Conservation (phyloP, 2,113 vertebrate species). For the Tamias sibiricus region DNA sequence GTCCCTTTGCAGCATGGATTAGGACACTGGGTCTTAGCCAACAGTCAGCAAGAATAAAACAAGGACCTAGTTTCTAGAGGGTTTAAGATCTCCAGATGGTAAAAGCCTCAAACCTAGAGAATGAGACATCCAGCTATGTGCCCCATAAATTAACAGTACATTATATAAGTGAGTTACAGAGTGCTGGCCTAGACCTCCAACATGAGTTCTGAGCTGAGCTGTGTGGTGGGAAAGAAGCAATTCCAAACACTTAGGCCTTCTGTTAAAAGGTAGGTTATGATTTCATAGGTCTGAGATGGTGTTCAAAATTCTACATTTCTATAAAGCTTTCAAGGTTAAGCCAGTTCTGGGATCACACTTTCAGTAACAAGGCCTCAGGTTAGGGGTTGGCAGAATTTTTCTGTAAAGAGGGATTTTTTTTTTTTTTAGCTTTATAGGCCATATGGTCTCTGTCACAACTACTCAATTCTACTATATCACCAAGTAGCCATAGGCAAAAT, state of each 20-base stretch:
- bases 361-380: not conserved
- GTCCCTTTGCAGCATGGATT: not conserved
- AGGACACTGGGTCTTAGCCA: not conserved
- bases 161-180: not conserved
- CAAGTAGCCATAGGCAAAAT: not conserved
- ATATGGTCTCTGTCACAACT: not conserved
- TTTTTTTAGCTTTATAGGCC: not conserved
- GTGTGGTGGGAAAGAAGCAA: not conserved
- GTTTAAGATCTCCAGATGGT: not conserved
- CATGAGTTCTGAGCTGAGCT: not conserved
- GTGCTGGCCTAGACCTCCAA: not conserved
- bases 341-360: not conserved
- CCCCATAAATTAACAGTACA: not conserved
- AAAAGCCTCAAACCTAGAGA: not conserved
- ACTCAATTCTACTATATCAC: not conserved
- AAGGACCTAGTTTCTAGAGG: constrained; percentile 12
- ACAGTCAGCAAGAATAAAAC: not conserved
- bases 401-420: not conserved
- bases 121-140: not conserved
- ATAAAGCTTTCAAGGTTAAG: not conserved
- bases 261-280: not conserved
- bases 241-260: not conserved
- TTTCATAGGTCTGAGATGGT: not conserved
- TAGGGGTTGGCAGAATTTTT: not conserved
- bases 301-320: not conserved